Conservation (phyloP, 2,888 invertebrate genomes). For the Metellina segmentata region DNA sequence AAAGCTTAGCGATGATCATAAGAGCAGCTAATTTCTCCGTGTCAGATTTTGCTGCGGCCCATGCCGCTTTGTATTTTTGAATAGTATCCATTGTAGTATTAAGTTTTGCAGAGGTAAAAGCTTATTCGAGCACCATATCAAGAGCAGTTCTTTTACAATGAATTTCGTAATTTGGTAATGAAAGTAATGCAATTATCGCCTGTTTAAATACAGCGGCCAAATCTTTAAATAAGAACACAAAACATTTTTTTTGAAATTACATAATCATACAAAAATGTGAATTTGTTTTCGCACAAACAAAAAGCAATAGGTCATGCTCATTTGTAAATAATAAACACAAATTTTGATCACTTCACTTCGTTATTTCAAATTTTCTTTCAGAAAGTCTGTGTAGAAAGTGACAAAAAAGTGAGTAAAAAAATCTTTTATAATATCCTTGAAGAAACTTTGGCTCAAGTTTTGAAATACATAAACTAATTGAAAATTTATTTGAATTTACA, state of each 20-base stretch:
- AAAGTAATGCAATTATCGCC: neutral
- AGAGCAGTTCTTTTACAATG: neutral
- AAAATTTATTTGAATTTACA: too few species aligned
- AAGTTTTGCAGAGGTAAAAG: neutral
- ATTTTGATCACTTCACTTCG: neutral
- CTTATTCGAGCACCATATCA: neutral
- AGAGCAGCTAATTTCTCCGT: slow-evolving; percentile 95
- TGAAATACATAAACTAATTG: too few species aligned
- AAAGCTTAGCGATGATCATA: slow-evolving; percentile 94
- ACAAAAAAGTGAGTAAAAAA: neutral
- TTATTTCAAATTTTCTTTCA: too few species aligned
- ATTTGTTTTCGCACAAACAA: neutral
- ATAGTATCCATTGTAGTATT: slow-evolving; percentile 87
- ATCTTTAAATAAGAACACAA: neutral
- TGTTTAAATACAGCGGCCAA: neutral
- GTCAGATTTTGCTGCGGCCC: slow-evolving; percentile 90
- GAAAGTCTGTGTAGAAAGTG: too few species aligned
- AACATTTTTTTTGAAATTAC: neutral
- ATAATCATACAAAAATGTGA: neutral
- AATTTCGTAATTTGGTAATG: neutral
- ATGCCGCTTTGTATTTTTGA: slow-evolving; percentile 90
- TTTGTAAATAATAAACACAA: neutral
- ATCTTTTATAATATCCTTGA: neutral
- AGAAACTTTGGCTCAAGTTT: too few species aligned
- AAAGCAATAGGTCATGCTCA: neutral